Percentiles rank a stretch among this genome's conserved stretches.
These are phyloP conservation scores for Apodemia duryi DNA, from an alignment of 2,888 invertebrate species.

Conservation along the genomic window DNA sequence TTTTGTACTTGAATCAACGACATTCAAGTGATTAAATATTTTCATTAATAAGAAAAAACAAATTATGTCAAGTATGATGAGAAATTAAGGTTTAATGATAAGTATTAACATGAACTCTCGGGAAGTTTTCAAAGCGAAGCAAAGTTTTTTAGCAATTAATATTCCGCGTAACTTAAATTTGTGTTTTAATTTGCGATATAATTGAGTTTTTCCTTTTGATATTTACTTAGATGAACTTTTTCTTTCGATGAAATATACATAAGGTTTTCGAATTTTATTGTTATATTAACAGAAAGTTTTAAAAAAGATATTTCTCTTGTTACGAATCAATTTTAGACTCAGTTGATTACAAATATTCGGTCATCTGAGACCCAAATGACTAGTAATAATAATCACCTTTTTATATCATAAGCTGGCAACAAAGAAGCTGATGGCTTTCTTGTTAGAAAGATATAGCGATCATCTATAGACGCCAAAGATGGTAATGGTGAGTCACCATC, in stretches of 20 bases:
- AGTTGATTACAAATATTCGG: background rate
- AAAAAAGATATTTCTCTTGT: background rate
- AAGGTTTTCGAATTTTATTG: background rate
- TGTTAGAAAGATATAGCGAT: no score
- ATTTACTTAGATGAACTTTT: background rate
- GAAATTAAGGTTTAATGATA: background rate
- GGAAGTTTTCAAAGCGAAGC: background rate
- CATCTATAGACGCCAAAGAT: no score
- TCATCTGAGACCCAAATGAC: no score
- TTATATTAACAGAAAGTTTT: background rate
- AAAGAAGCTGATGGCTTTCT: no score
- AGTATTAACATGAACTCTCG: background rate
- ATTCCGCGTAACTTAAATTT: conserved; percentile 1
- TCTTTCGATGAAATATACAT: background rate
- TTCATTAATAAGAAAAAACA: background rate
- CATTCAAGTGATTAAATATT: no score
- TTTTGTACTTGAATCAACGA: no score
- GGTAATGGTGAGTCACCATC: no score
- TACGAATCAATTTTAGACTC: background rate
- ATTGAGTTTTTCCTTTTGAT: background rate
- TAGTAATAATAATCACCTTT: no score
- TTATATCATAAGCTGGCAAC: no score
- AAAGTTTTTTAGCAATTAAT: background rate
- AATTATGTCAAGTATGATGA: no score
- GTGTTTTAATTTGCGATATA: conserved; percentile 1